Evolutionary conservation across 2,113 vertebrate species (phyloP).

Genomic region (Saguinus imperator): DNA sequence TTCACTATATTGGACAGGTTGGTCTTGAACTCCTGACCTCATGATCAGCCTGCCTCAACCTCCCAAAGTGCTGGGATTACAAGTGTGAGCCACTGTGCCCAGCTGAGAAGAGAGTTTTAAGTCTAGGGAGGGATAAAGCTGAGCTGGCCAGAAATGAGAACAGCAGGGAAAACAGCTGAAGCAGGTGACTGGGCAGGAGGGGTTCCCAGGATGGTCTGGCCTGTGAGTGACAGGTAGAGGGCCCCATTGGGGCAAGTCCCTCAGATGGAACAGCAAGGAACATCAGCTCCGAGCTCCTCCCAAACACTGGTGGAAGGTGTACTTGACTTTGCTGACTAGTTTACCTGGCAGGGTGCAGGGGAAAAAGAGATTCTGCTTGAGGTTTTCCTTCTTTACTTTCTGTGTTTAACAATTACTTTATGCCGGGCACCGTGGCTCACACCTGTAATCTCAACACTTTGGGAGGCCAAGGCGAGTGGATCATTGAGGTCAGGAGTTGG

Average conservation of each 20-base stretch:
- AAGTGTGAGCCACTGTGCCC: no score
- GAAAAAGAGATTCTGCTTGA: background rate
- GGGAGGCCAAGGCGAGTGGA: no score
- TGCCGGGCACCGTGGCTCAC: no score
- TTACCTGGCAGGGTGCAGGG: background rate
- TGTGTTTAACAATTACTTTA: background rate
- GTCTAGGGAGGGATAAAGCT: background rate
- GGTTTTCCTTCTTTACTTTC: background rate
- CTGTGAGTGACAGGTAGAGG: fast-evolving
- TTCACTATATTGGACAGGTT: no score
- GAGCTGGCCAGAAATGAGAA: background rate
- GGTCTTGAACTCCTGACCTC: no score
- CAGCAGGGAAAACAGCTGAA: background rate
- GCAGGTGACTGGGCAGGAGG: background rate
- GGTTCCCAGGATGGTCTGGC: no score
- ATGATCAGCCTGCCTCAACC: no score
- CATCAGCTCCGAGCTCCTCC: no score
- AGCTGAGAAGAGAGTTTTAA: background rate
- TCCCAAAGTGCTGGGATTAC: no score
- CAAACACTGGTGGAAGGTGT: fast-evolving
- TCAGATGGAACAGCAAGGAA: background rate
- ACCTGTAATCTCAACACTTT: no score
- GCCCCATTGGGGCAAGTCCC: background rate
- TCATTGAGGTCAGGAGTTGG: no score
- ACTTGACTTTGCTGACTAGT: background rate